Base-by-base conservation (phyloP, 1,140 invertebrate genomes). In the Formica exsecta region DNA sequence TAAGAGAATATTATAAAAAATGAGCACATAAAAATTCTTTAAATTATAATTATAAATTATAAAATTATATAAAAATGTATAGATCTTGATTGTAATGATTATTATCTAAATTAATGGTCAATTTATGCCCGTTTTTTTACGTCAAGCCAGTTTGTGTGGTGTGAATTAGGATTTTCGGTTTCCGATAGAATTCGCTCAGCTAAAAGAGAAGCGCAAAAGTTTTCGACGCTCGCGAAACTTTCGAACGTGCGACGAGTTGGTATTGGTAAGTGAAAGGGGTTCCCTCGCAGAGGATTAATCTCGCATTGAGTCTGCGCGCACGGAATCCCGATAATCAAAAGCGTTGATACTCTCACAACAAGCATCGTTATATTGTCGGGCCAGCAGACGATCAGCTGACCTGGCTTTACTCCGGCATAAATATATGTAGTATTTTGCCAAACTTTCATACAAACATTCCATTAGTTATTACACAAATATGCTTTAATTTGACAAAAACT, bases 251-350 rank as follows among this genome's bases (percentile, higher is more conserved):
- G 79, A 84, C 77, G 70, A 22, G 22, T 77, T 74, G 79, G 87
- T 88, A 90, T 91, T 90, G 89, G 90, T 88, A 88, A 91, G 86
- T 75, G 86, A 90, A 87, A 90, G 87, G 87, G 89, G 87, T 76
- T 41, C 59, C 68, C 90, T 90, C 87, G 83, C 89, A 84, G 84
- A 91, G 90, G 84, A 91, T 91, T 91, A 91, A 91, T 91, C 87
- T 90, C 89, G 79, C 86, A 90, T 91, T 91, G 90, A 90, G 89
- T 86, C 90, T 91, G 90, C 90, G 90, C 90, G 87, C 75, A 66
- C 87, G 68, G 89, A 91, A 90, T 91, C 89, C 90, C 90, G 89
- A 91, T 91, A 91, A 91, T 91, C 90, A 91, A 91, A 91, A 91
- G 90, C 90, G 86, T 91, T 91, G 86, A 91, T 91, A 91, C 90